phyloP scores from a whole-genome alignment of 2,888 invertebrate species.

The Uloborus plumipes region DNA sequence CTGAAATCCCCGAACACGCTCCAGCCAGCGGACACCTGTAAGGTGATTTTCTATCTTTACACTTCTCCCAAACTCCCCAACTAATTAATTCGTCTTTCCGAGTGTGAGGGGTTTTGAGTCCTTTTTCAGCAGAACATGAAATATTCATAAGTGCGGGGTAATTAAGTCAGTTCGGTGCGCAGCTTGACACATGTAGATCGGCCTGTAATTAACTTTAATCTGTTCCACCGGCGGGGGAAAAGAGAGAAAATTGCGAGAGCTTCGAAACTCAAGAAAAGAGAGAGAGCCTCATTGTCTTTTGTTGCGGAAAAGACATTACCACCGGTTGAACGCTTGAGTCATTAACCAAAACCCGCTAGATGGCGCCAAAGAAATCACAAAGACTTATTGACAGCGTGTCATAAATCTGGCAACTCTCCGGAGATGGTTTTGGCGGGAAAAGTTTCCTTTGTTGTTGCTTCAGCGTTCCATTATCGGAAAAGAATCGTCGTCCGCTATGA shows the following conservation, averaged over 20 bases:
- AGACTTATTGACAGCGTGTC: conserved; percentile 60
- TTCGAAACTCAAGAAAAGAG: conserved; percentile 45
- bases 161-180: conserved; percentile 55
- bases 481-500: conserved; percentile 37
- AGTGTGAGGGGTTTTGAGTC: background rate
- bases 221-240: conserved; percentile 44
- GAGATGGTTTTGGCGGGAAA: conserved; percentile 29
- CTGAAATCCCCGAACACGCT: conserved; percentile 5
- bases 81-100: conserved; percentile 53
- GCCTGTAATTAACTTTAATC: conserved; percentile 64
- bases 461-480: conserved; percentile 49
- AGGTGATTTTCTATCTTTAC: conserved; percentile 46
- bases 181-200: conserved; percentile 62
- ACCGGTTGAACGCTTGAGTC: conserved; percentile 55
- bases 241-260: conserved; percentile 37
- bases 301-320: conserved; percentile 57
- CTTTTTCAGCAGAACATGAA: conserved; percentile 61
- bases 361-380: conserved; percentile 32
- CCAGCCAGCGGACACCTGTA: conserved; percentile 51
- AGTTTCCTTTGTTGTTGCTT: conserved; percentile 43
- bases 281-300: conserved; percentile 56
- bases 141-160: conserved; percentile 63
- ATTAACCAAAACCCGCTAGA: conserved; percentile 49
- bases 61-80: conserved; percentile 53
- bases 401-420: conserved; percentile 59